These are phyloP conservation scores for Tetheella fluctuosa DNA, from an alignment of 2,888 invertebrate genomes.

Conservation along the genomic window DNA sequence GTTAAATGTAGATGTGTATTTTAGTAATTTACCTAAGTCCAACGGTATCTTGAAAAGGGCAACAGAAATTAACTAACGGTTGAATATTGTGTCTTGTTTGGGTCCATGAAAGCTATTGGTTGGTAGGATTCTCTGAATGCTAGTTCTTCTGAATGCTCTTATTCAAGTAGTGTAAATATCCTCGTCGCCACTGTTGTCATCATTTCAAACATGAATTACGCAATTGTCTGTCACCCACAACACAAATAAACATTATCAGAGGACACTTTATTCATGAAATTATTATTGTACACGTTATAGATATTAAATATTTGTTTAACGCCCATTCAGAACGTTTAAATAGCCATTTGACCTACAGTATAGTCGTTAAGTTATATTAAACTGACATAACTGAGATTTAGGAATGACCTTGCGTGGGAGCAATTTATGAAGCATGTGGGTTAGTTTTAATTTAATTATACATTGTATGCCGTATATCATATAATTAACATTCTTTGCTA, in stretches of 20 bases:
- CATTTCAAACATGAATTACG: slow-evolving; percentile 7
- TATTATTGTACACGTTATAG: slow-evolving; percentile 4
- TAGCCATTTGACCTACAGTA: slow-evolving; percentile 54
- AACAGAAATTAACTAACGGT: background rate
- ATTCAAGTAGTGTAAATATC: background rate
- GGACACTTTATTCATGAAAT: slow-evolving; percentile 7
- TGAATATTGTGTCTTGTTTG: background rate
- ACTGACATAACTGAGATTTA: slow-evolving; percentile 43
- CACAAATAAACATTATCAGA: slow-evolving; percentile 11
- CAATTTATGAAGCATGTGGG: slow-evolving; percentile 9
- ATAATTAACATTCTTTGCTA: background rate
- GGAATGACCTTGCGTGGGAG: slow-evolving; percentile 60
- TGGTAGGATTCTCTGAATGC: background rate
- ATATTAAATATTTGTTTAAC: slow-evolving; percentile 5
- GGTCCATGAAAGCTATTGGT: background rate
- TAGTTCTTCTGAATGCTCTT: background rate
- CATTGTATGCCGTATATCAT: background rate
- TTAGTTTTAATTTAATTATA: background rate
- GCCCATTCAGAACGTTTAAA: slow-evolving; percentile 31
- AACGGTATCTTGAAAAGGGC: background rate
- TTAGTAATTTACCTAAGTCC: background rate
- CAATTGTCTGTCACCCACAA: slow-evolving; percentile 12
- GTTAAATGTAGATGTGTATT: background rate
- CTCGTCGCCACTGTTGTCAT: background rate
- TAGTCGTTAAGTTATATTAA: slow-evolving; percentile 46